A percentile compares a stretch with the other conserved stretches of the same genome.
Conservation (phyloP, 1,140 invertebrate genomes). For the Temnothorax longispinosus region DNA sequence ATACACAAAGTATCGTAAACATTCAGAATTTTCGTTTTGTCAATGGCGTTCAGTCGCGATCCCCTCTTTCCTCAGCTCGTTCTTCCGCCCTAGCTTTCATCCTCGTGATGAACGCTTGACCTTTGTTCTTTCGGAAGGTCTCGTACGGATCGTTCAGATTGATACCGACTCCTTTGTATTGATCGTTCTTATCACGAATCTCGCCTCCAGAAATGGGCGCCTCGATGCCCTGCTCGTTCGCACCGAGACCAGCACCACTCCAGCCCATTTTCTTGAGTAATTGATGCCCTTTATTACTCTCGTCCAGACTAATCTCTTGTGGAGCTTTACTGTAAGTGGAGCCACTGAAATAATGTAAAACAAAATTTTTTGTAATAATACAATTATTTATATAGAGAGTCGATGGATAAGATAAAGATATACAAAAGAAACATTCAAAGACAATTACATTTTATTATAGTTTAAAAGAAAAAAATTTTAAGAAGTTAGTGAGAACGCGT, state of each 20-base stretch:
- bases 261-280: conserved; percentile 98
- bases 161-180: conserved; percentile 97
- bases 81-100: conserved; percentile 97
- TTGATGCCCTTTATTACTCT: conserved; percentile 98
- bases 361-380: background rate
- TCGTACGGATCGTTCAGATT: conserved; percentile 98
- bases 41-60: conserved; percentile 77
- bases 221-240: conserved; percentile 97
- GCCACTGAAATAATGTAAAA: conserved; percentile 73
- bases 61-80: conserved; percentile 87
- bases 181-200: conserved; percentile 95
- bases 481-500: background rate
- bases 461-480: background rate
- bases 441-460: background rate
- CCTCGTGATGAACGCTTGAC: conserved; percentile 97
- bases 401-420: background rate
- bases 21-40: conserved; percentile 19
- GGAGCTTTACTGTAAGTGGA: conserved; percentile 85
- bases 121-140: conserved; percentile 98
- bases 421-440: background rate
- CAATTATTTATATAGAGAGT: background rate
- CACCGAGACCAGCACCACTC: conserved; percentile 95
- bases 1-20: conserved; percentile 37
- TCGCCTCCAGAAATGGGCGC: conserved; percentile 97
- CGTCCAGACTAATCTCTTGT: conserved; percentile 89